These are phyloP conservation scores for Alviniconcha strummeri DNA, from an alignment of 2,888 invertebrate genomes.

Conservation along the genomic window DNA sequence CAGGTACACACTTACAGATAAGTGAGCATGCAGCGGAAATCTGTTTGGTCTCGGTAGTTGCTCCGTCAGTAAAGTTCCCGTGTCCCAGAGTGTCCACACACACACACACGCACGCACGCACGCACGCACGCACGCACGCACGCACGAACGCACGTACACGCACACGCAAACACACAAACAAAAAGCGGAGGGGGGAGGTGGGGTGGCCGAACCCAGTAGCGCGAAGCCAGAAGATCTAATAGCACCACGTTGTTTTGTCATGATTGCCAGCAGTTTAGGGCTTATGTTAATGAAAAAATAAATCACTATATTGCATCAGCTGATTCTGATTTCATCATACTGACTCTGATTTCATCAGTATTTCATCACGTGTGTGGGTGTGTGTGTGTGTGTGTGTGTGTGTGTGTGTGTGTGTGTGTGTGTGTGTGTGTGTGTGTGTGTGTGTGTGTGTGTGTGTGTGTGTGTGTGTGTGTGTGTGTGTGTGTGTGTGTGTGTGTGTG, in stretches of 20 bases:
- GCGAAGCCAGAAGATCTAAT: no score
- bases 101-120: not conserved
- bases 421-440: not conserved
- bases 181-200: no score
- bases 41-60: no score
- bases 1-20: no score
- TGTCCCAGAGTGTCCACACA: not conserved
- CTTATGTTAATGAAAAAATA: no score
- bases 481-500: slow-evolving; percentile 1
- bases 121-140: not conserved
- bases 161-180: not conserved
- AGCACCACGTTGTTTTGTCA: not conserved
- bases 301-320: no score
- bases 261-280: no score
- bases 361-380: not conserved
- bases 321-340: no score
- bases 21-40: no score
- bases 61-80: not conserved
- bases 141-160: not conserved
- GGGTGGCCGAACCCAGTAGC: no score
- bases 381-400: not conserved
- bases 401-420: not conserved
- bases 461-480: slow-evolving; percentile 1
- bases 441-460: slow-evolving; percentile 13
- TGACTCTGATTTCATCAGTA: no score